Percentiles rank a stretch among this genome's conserved stretches.
Conservation (phyloP, 64 coral and sea anemone species). For the Porites australiensis region DNA sequence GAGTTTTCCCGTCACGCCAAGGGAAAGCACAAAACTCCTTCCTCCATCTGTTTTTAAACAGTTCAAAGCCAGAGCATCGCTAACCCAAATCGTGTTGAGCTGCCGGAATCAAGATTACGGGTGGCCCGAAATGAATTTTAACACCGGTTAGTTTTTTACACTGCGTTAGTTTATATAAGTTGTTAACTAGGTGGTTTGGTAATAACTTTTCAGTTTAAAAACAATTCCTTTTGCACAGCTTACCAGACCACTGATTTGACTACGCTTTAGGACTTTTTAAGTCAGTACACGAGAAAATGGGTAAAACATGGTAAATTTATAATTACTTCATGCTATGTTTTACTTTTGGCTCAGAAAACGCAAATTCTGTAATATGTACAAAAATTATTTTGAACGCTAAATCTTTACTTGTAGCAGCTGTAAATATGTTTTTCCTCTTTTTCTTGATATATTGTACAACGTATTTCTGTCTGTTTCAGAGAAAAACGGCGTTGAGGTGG, state of each 20-base stretch:
- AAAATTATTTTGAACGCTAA: no score
- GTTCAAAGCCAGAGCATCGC: neutral
- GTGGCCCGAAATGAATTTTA: neutral
- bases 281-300: neutral
- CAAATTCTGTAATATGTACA: no score
- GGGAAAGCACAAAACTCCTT: constrained; percentile 8
- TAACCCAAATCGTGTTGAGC: neutral
- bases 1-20: constrained; percentile 23
- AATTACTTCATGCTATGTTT: no score
- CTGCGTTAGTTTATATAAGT: neutral
- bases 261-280: neutral
- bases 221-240: neutral
- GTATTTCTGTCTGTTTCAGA: neutral
- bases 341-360: no score
- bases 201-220: neutral
- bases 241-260: neutral
- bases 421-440: no score
- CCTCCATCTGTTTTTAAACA: constrained; percentile 1
- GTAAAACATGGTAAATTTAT: no score
- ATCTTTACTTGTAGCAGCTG: no score
- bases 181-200: constrained; percentile 30
- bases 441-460: no score
- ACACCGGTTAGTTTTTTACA: neutral
- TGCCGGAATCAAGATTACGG: neutral
- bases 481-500: neutral